phyloP scores from a whole-genome alignment of 2,797 vertebrate genomes.

The Morus bassanus region DNA sequence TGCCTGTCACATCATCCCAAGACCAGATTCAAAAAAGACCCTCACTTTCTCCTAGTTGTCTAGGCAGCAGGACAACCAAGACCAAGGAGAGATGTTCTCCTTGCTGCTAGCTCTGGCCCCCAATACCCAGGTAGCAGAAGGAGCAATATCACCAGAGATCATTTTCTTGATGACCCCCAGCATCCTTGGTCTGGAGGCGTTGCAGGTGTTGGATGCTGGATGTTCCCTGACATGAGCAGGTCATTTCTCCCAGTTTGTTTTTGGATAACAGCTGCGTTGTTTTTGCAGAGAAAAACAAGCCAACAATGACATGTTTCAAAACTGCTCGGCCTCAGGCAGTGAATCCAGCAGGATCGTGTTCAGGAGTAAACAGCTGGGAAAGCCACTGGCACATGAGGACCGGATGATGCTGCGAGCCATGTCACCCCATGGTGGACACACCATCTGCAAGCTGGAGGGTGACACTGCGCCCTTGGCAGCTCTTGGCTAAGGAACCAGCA shows the following conservation, averaged over 20 bases:
- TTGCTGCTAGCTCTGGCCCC: background rate
- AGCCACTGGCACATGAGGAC: background rate
- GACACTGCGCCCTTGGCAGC: background rate
- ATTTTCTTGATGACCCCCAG: background rate
- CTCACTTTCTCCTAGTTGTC: background rate
- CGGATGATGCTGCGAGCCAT: fast-evolving
- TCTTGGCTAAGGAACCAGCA: background rate
- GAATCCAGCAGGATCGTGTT: background rate
- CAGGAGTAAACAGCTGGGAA: background rate
- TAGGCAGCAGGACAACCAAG: background rate
- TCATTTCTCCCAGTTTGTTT: background rate
- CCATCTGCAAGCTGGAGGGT: fast-evolving
- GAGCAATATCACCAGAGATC: background rate
- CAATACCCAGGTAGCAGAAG: background rate
- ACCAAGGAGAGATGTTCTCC: background rate
- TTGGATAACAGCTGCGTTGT: fast-evolving
- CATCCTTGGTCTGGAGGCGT: fast-evolving
- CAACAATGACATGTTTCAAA: background rate
- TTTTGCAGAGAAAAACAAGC: background rate
- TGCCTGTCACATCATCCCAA: background rate
- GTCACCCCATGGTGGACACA: fast-evolving
- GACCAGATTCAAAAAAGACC: background rate
- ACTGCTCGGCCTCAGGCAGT: fast-evolving
- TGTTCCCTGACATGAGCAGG: background rate
- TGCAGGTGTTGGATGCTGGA: background rate